phyloP scores from a whole-genome alignment of 1,140 invertebrate genomes.

The Achatina immaculata region DNA sequence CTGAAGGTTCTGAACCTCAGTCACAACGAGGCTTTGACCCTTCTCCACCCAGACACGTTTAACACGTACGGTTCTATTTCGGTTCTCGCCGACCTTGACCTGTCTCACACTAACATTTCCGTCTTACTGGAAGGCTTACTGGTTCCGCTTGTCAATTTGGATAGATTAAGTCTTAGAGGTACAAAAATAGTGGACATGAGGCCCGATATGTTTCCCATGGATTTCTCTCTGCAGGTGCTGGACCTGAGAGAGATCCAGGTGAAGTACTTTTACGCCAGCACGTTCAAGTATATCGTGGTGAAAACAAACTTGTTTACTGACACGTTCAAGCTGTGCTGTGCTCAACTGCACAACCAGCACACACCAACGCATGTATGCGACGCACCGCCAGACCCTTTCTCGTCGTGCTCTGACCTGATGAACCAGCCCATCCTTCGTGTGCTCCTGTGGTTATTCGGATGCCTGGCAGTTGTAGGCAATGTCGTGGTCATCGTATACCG shows the following conservation, averaged over 20 bases:
- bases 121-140: background rate
- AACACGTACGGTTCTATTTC: conserved; percentile 23
- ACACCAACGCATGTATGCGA: conserved; percentile 33
- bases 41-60: conserved; percentile 4
- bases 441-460: conserved; percentile 19
- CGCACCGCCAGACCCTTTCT: conserved; percentile 45
- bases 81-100: conserved; percentile 4
- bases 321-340: conserved; percentile 50
- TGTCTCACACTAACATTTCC: conserved; percentile 5
- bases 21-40: background rate
- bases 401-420: conserved; percentile 46
- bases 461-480: conserved; percentile 4
- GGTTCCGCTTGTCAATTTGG: conserved; percentile 13
- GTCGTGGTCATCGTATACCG: conserved; percentile 25
- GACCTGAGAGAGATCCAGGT: conserved; percentile 38
- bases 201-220: conserved; percentile 22
- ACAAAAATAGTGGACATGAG: conserved; percentile 11
- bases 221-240: conserved; percentile 26
- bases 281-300: conserved; percentile 17
- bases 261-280: conserved; percentile 12
- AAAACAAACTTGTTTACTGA: conserved; percentile 40
- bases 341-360: conserved; percentile 21
- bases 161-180: conserved; percentile 9
- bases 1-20: conserved; percentile 16
- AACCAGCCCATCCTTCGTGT: conserved; percentile 9